These are phyloP conservation scores for Antennarius striatus DNA, from an alignment of 2,113 vertebrate genomes.

Conservation along the genomic window DNA sequence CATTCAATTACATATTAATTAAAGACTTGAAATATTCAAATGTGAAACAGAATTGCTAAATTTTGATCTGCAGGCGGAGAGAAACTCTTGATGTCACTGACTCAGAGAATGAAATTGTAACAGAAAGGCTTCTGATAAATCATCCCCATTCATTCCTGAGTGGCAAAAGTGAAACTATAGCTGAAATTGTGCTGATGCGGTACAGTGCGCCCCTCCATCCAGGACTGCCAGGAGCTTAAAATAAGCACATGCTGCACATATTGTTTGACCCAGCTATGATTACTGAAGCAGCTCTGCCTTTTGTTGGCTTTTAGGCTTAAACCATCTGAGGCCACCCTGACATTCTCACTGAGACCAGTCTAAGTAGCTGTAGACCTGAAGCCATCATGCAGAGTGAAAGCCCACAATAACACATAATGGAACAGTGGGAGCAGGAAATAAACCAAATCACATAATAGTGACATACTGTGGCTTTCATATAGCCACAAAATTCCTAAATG, in stretches of 20 bases:
- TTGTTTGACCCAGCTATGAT: conserved; percentile 26
- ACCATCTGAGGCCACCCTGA: conserved; percentile 22
- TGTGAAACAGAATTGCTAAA: not conserved
- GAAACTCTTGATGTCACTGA: not conserved
- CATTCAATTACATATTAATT: conserved; percentile 11
- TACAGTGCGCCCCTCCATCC: not conserved
- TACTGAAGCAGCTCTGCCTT: conserved; percentile 25
- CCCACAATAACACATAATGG: not conserved
- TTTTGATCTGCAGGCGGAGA: not conserved
- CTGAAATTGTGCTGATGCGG: conserved; percentile 25
- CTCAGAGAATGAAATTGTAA: conserved; percentile 5
- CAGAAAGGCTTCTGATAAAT: not conserved
- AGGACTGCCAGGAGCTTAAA: conserved; percentile 31
- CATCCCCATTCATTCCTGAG: conserved; percentile 1
- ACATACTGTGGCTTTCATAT: not conserved
- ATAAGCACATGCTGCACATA: conserved; percentile 32
- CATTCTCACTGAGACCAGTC: conserved; percentile 14
- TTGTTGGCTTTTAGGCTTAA: conserved; percentile 31
- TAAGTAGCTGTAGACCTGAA: not conserved
- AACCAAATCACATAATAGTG: not conserved
- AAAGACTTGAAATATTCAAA: conserved; percentile 19
- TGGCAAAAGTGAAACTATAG: conserved; percentile 8
- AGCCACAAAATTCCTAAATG: too few relatives aligned
- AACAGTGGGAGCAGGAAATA: not conserved
- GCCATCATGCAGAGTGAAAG: not conserved